phyloP scores from a whole-genome alignment of 2,113 vertebrate genomes.

The Amphiprion ocellaris region DNA sequence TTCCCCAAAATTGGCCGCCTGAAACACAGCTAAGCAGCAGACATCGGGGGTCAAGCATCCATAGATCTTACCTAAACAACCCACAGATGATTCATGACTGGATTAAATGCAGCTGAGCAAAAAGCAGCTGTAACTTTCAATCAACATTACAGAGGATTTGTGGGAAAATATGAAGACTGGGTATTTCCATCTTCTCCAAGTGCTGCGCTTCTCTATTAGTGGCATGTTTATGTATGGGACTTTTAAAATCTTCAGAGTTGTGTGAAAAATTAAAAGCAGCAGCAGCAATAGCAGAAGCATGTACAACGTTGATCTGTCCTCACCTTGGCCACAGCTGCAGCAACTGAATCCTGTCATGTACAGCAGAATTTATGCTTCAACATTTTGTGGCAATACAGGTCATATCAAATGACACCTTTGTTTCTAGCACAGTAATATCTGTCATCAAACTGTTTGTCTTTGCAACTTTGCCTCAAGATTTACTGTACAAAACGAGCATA shows the following conservation, averaged over 20 bases:
- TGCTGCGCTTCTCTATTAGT: neutral
- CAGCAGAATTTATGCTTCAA: neutral
- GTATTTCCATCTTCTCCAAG: too few relatives aligned
- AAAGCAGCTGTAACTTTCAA: neutral
- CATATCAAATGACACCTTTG: too few relatives aligned
- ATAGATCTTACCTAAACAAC: constrained; percentile 2
- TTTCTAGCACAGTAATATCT: too few relatives aligned
- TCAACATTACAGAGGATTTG: neutral
- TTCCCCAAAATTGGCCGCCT: neutral
- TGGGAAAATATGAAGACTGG: neutral
- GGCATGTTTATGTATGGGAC: too few relatives aligned
- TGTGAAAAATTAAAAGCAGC: neutral
- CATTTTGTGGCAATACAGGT: neutral
- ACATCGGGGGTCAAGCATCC: constrained; percentile 6
- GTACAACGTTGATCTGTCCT: neutral
- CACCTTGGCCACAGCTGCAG: constrained; percentile 41
- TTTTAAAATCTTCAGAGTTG: neutral
- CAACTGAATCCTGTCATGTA: constrained; percentile 27
- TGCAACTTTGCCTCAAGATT: too few relatives aligned
- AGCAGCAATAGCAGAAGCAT: constrained; percentile 9
- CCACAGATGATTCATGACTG: neutral
- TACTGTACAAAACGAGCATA: too few relatives aligned
- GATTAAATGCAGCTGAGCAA: neutral
- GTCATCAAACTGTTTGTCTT: too few relatives aligned
- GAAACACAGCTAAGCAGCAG: neutral